Evolutionary conservation across 2,888 invertebrate genomes (phyloP).

Genomic region (Mimachlamys varia): DNA sequence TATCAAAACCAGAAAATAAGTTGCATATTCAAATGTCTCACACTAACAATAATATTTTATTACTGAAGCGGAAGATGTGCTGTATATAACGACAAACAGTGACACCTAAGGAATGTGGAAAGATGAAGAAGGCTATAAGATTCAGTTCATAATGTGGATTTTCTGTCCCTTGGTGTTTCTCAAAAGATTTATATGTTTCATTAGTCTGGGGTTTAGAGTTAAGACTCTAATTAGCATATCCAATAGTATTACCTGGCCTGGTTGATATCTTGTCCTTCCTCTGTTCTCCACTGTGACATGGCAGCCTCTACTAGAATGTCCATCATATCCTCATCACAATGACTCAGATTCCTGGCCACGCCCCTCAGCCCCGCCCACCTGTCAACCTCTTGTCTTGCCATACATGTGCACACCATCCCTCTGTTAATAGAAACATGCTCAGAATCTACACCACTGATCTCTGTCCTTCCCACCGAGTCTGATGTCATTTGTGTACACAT

Average conservation of each 20-base stretch:
- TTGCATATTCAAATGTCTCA: no score
- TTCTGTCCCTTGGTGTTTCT: no score
- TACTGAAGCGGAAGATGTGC: no score
- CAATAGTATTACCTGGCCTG: not conserved
- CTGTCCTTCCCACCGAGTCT: not conserved
- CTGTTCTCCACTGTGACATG: not conserved
- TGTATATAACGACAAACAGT: no score
- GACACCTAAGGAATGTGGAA: no score
- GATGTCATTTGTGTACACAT: not conserved
- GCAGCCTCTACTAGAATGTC: not conserved
- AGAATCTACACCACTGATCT: not conserved
- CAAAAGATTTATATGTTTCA: not conserved
- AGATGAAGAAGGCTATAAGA: no score
- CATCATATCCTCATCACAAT: not conserved
- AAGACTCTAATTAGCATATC: not conserved
- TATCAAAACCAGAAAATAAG: no score
- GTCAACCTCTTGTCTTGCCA: not conserved
- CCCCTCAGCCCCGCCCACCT: not conserved
- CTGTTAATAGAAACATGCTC: not conserved
- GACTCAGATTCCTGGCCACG: constrained; percentile 6
- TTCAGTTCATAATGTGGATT: no score
- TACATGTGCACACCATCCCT: not conserved
- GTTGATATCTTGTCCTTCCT: not conserved
- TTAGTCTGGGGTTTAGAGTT: not conserved
- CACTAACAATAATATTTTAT: no score